Base-by-base conservation (phyloP, 2,888 invertebrate genomes). In the Conops quadrifasciatus region DNA sequence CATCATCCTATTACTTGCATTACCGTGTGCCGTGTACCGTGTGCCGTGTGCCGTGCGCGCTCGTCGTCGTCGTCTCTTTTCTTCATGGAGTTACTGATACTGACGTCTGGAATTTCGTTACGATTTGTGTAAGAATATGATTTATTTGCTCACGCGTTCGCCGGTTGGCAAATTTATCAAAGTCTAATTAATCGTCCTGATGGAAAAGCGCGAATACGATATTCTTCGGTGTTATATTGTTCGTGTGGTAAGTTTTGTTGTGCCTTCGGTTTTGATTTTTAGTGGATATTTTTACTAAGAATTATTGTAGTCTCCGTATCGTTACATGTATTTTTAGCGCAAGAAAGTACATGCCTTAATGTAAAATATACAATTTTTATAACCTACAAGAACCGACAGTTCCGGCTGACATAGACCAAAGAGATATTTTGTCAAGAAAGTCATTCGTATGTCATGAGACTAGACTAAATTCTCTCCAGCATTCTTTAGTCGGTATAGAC, bases 61-160 rank as follows among this genome's bases (percentile, higher is more conserved):
- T 13, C 58, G 15, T 24, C 5, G n/a, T n/a, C n/a, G n/a, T n/a
- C n/a, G n/a, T n/a, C 49, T 49, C 16, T 49, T 19, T 2, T 19
- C 21, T 1, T 5, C 53, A n/a, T 19, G 11, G n/a, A n/a, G 9
- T 24, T 21, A n/a, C 24, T 24, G 9, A 4, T 1, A 56, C 49
- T 49, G n/a, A 53, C 67, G 63, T 76, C 75, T 75, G 73, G 70
- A 72, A 72, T 69, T 73, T 73, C 60, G 75, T 70, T 75, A 64
- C 71, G 74, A 74, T 72, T 75, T 74, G 72, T 71, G 79, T 77
- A 73, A 68, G 60, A 71, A 78, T 82, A 83, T 84, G 84, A 83
- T 83, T 83, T 83, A 84, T 83, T 83, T 84, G 82, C 82, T 82
- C 83, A 83, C 83, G 83, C 82, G 82, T 81, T 76, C 74, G 74